Evolutionary conservation across 2,888 invertebrate genomes (phyloP), one percentile per base, ranked within the genome.

Genomic region (Drosophila borealis): DNA sequence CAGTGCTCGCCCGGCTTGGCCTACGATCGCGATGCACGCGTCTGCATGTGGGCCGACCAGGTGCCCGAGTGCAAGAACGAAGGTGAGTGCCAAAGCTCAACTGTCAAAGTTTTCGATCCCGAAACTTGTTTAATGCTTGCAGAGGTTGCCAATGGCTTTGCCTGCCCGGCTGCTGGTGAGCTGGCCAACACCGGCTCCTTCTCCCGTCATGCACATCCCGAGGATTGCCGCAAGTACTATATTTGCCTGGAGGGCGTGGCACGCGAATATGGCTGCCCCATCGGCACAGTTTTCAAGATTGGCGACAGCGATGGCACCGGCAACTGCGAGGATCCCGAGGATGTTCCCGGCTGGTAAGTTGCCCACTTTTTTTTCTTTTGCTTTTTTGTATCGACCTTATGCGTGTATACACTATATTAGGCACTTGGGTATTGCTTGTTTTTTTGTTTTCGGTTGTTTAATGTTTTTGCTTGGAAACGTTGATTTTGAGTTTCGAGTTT

Each of bases 11-110:
- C 98, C 87, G 98, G 98, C 83, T 94, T 98, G 54, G 98, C 98
- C 78, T 98, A 98, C 94, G 97, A 98, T 94, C 95, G 97, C 81
- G 97, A 98, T 93, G 95, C 97, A 56, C 95, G 98, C 82, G 97
- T 98, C 63, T 98, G 98, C 93, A 97, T 98, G 97, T 97, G 98
- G 98, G 97, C 98, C 86, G 97, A 98, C 93, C 96, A 97, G 93
- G 97, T 98, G 68, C 96, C 97, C 56, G 96, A 98, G 93, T 98
- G 98, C 94, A 97, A 94, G 93, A 95, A 95, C 91, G 97, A 97
- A 93, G 97, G 97, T 97, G 93, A 89, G 93, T 37, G 1, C 1
- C 11, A 6, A 14, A 8, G 0, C 1, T 11, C 2, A 8, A 29
- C 8, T 29, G 29, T 8, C 29, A 29, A 29, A 5, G 0, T 91